These are phyloP conservation scores for Barnardius zonarius DNA, from an alignment of 2,113 vertebrate species.

Conservation along the genomic window DNA sequence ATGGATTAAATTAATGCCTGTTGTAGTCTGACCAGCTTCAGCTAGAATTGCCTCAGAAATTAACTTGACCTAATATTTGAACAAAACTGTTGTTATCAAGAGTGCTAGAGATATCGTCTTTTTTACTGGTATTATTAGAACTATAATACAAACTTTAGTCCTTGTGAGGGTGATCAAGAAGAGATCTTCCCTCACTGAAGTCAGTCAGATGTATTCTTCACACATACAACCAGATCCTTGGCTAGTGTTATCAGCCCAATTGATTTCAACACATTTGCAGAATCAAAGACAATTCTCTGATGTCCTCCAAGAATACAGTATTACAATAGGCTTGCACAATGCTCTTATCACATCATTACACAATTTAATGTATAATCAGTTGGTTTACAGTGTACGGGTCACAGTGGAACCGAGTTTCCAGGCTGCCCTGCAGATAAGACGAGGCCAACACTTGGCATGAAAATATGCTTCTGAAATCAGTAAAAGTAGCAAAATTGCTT, in stretches of 20 bases:
- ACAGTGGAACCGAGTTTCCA: neutral
- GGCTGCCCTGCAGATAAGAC: neutral
- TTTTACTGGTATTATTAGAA: neutral
- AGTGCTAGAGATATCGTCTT: neutral
- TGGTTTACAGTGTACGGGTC: neutral
- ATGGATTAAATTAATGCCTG: neutral
- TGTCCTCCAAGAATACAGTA: neutral
- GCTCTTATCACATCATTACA: neutral
- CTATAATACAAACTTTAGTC: neutral
- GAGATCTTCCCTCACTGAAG: neutral
- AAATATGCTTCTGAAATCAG: neutral
- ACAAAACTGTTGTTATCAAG: neutral
- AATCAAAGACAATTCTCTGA: neutral
- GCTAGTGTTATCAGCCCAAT: neutral
- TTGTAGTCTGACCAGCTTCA: neutral
- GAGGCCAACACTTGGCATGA: too few relatives aligned
- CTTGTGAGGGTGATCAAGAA: neutral
- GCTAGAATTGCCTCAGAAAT: neutral
- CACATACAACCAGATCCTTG: neutral
- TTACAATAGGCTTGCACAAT: neutral
- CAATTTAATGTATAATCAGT: neutral
- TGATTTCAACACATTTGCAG: neutral
- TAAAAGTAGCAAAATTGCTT: neutral
- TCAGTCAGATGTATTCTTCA: neutral
- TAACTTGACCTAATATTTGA: neutral